These are phyloP conservation scores for Pomatorhinus ruficollis DNA, from an alignment of 2,113 vertebrate genomes.

Conservation along the genomic window DNA sequence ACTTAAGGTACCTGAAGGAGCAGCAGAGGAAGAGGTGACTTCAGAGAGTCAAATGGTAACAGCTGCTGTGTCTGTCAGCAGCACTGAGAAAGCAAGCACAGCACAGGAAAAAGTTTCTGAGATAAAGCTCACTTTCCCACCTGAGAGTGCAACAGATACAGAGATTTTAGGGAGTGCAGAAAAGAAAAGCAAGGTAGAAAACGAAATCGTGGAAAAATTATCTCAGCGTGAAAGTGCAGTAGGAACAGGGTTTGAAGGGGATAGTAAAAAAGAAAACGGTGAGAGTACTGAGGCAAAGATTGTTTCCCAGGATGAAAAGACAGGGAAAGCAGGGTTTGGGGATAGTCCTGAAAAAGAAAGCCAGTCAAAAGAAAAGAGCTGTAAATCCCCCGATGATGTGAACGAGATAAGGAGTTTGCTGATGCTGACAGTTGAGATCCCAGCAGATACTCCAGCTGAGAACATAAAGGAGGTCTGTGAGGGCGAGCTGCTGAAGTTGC, in stretches of 20 bases:
- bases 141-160: neutral
- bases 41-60: neutral
- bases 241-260: neutral
- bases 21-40: neutral
- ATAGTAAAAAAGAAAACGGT: neutral
- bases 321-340: neutral
- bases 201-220: neutral
- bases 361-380: neutral
- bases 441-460: neutral
- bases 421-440: slow-evolving; percentile 29
- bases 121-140: neutral
- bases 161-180: neutral
- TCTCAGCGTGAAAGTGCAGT: neutral
- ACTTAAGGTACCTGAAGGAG: neutral
- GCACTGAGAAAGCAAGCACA: neutral
- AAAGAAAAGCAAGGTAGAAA: neutral
- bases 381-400: slow-evolving; percentile 37
- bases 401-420: slow-evolving; percentile 71
- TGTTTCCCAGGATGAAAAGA: neutral
- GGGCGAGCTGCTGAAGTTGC: neutral
- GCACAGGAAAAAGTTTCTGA: neutral
- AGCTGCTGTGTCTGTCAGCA: accelerated
- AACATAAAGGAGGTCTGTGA: neutral
- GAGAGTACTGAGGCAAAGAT: neutral
- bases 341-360: neutral